Base-by-base conservation (phyloP, 2,113 vertebrate species). In the Myotis yumanensis region DNA sequence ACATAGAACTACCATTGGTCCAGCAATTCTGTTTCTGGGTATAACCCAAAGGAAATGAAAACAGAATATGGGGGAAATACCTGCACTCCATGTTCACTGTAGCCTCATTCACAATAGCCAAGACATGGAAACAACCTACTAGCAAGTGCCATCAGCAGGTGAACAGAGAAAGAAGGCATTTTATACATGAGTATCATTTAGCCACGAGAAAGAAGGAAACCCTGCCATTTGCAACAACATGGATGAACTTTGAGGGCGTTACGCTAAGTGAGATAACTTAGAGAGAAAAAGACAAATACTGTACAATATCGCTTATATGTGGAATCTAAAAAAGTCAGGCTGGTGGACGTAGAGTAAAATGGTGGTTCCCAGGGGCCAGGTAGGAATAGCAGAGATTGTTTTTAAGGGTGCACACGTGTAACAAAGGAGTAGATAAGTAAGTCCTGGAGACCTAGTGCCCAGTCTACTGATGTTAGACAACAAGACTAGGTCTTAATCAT, bases 401-500 rank as follows among this genome's bases (percentile, higher is more conserved):
- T 40, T 62, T 43, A 32, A 81, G 9, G 54, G 35, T 25, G 40
- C 35, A 30, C 15, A 18, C 79, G 2, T 59, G 35, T 30, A 82
- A 62, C 15, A 18, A n/a, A 51, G 7, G 25, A 62, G 37, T 11
- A 82, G 57, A 62, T 62, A 11, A 12, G 2, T 20, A 62, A 43
- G 54, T 62, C 57, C 54, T 11, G 14, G 54, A 62, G 80, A 82
- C 1, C 16, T 18, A 32, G 16, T 30, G 28, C 10, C 2, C 23
- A 62, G 37, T 18, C 0, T 6, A 18, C 16, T 20, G 54, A 82
- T 12, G 30, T 25, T 12, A 11, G 79, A 43, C 23, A 11, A 43
- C 2, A 9, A 62, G 1, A 43, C 9, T 3, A 37, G 5, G 28
- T 20, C 4, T 1, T 43, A 5, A 64, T 20, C 37, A 7, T 12